Percentiles rank a stretch among this genome's conserved stretches.
phyloP scores from a whole-genome alignment of 2,797 vertebrate genomes.

The Lepidocolaptes lacrymiger region DNA sequence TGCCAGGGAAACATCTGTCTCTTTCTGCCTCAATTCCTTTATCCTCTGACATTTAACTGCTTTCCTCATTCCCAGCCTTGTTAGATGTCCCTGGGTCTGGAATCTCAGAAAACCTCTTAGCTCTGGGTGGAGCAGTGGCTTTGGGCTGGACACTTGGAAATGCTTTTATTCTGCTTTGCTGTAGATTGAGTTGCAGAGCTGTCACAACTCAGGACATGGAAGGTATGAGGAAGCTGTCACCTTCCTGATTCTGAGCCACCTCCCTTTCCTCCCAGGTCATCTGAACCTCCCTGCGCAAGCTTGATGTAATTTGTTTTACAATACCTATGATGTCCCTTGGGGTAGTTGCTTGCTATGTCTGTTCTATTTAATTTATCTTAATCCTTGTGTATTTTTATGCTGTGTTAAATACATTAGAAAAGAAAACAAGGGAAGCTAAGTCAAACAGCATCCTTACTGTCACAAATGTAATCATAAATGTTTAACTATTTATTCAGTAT shows the following conservation, averaged over 20 bases:
- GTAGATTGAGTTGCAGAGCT: not conserved
- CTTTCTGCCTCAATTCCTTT: slow-evolving; percentile 40
- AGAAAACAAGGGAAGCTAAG: not conserved
- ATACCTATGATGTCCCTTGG: not conserved
- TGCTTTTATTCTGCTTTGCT: not conserved
- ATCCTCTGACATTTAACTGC: slow-evolving; percentile 46
- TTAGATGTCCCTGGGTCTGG: not conserved
- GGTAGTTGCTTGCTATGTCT: not conserved
- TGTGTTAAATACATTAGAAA: not conserved
- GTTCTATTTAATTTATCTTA: not conserved
- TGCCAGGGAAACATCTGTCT: slow-evolving; percentile 55
- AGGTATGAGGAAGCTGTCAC: not conserved
- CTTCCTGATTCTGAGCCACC: not conserved
- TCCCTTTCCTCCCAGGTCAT: not conserved
- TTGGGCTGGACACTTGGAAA: not conserved
- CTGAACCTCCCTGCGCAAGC: not conserved
- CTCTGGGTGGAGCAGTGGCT: not conserved
- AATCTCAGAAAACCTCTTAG: not conserved
- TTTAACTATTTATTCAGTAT: not conserved
- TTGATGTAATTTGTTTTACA: not conserved
- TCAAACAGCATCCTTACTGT: not conserved
- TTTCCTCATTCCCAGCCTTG: not conserved
- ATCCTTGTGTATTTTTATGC: not conserved
- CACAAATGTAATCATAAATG: not conserved
- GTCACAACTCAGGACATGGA: not conserved